A percentile compares a stretch with the other conserved stretches of the same genome.
phyloP scores from a whole-genome alignment of 2,113 vertebrate genomes.

The Melanostigma gelatinosum region DNA sequence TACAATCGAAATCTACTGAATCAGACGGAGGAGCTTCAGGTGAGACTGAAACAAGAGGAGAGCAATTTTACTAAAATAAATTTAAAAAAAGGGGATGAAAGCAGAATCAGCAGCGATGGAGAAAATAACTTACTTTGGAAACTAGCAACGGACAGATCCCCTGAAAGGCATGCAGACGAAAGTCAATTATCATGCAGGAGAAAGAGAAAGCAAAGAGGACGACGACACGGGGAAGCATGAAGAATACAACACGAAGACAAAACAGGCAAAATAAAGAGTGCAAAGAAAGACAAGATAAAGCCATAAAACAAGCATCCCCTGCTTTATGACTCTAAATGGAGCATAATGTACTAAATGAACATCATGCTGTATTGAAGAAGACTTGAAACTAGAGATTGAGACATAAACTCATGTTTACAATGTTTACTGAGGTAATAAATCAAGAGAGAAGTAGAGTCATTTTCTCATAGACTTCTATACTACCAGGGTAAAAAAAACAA shows the following conservation, averaged over 20 bases:
- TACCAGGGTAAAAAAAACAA: neutral
- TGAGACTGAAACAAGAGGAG: neutral
- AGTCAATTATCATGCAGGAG: constrained; percentile 41
- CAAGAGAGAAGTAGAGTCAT: too few relatives aligned
- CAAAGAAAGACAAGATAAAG: neutral
- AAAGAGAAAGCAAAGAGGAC: constrained; percentile 4
- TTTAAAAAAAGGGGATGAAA: neutral
- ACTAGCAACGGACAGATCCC: constrained; percentile 92
- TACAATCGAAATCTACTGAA: neutral
- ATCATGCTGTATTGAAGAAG: too few relatives aligned
- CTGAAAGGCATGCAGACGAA: constrained; percentile 83
- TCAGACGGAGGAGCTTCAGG: neutral
- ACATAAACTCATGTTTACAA: too few relatives aligned
- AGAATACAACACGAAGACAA: neutral
- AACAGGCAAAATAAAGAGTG: neutral
- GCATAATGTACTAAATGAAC: too few relatives aligned
- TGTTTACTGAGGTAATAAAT: too few relatives aligned
- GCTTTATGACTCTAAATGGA: too few relatives aligned
- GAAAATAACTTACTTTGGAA: constrained; percentile 88
- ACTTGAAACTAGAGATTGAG: too few relatives aligned
- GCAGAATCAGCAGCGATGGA: neutral
- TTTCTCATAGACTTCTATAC: neutral
- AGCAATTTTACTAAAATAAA: neutral
- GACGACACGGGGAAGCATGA: neutral
- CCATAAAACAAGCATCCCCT: neutral